phyloP scores from a whole-genome alignment of 2,113 vertebrate genomes.

The Archocentrus centrarchus region DNA sequence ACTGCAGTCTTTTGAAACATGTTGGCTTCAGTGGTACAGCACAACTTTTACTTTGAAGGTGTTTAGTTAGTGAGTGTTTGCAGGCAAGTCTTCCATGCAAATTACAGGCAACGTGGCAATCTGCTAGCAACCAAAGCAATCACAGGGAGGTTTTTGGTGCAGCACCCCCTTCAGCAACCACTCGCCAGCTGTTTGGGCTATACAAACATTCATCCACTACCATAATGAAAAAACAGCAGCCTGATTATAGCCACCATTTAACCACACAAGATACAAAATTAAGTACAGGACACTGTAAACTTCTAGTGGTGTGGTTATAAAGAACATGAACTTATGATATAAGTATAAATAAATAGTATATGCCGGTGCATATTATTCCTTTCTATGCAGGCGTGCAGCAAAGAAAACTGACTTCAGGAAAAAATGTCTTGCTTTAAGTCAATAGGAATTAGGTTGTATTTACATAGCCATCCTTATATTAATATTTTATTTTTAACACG shows the following conservation, averaged over 20 bases:
- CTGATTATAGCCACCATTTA: not conserved
- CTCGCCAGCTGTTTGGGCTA: not conserved
- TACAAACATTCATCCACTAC: fast-evolving
- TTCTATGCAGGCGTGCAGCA: not conserved
- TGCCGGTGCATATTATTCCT: not conserved
- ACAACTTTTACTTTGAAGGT: not conserved
- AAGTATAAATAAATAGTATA: not conserved
- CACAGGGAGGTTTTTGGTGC: not conserved
- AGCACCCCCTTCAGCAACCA: not conserved
- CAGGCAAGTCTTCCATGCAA: not conserved
- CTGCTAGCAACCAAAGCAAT: not conserved
- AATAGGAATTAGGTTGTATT: not conserved
- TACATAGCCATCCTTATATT: not conserved
- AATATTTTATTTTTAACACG: not conserved
- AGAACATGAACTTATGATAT: not conserved
- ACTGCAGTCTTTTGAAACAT: not conserved
- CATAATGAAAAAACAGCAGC: too few relatives aligned
- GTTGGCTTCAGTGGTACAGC: not conserved
- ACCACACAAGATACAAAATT: not conserved
- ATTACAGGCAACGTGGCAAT: not conserved
- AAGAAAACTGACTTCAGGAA: not conserved
- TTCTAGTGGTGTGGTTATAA: not conserved
- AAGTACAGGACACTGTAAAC: not conserved
- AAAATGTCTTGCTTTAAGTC: not conserved
- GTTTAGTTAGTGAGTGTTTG: not conserved